Base-by-base conservation (phyloP, 2,888 invertebrate genomes). In the Euplagia quadripunctaria region DNA sequence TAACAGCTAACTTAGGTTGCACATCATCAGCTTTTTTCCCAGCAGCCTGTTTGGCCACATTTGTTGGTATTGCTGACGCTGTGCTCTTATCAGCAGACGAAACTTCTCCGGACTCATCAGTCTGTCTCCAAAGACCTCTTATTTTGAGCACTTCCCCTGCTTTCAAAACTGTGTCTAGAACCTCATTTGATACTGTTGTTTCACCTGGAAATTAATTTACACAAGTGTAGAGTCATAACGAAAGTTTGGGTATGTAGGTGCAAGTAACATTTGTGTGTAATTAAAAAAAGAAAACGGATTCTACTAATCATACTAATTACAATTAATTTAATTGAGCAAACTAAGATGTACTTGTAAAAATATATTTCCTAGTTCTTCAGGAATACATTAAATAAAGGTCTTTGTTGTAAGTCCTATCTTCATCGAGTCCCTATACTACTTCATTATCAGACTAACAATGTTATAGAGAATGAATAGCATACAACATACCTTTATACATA, bases 151-250 rank as follows among this genome's bases (percentile, higher is more conserved):
- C 97, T 88, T 98, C 98, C 0, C 98, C 98, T 0, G 98, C 98
- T 88, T 97, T 97, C 49, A 98, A 90, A 1, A 98, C 98, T 79
- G 97, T 97, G 82, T 98, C 98, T 75, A 98, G 91, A 67, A 98
- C 98, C 87, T 98, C 98, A 92, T 98, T 98, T 72, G 98, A 98
- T 49, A 98, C 98, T 64, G 98, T 98, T 49, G 98, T 98, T 94
- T 97, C 97, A 42, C 97, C 97, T 94, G 91, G 12, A 58, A 71
- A 55, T 0, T 58, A 63, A 20, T 64, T 52, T 68, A 14, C 14
- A 61, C 61, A 61, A 31, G 5, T 61, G 61, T 20, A 31, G 20
- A 14, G 4, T 61, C 31, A 8, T 6, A 58, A 20, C n/a, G 11
- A 12, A 58, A 20, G 20, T 9, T 58, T 58, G 58, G 4, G 17